Evolutionary conservation across 53 echinoderm and acorn worm species (phyloP).

Genomic region (Arbacia lixula): DNA sequence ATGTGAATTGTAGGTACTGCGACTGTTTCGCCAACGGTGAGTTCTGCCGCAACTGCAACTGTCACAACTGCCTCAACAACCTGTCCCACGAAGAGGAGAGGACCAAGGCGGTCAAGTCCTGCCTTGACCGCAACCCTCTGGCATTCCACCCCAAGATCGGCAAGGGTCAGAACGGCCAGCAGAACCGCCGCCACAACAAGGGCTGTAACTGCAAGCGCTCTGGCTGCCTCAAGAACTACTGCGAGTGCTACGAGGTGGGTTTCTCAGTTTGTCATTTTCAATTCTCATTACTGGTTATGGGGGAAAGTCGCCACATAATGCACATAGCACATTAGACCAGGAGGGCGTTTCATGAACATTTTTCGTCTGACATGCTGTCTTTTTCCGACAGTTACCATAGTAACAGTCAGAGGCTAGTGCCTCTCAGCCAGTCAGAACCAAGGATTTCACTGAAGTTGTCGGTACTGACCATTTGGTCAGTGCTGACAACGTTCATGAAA

Average conservation of each 20-base stretch:
- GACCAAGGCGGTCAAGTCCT: constrained; percentile 85
- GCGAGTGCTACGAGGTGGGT: constrained; percentile 97
- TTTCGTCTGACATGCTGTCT: no score
- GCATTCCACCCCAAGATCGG: constrained; percentile 99
- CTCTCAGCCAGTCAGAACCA: no score
- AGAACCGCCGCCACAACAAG: constrained; percentile 90
- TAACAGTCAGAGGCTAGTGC: no score
- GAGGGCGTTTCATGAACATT: no score
- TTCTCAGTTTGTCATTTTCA: no score
- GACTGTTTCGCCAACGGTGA: constrained; percentile 99
- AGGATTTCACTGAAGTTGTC: no score
- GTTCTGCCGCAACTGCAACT: constrained; percentile 97
- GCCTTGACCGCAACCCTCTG: constrained; percentile 91
- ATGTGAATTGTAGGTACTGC: constrained; percentile 80
- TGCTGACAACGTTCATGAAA: no score
- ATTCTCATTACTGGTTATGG: no score
- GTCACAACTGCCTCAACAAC: constrained; percentile 93
- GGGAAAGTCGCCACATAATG: no score
- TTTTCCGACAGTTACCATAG: no score
- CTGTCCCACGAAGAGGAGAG: constrained; percentile 88
- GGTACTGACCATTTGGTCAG: no score
- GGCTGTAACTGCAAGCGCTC: constrained; percentile 99
- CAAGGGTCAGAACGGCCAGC: constrained; percentile 78
- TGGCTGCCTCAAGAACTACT: constrained; percentile 98
- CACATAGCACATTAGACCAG: no score